Evolutionary conservation across 2,113 vertebrate genomes (phyloP).

Genomic region (Ochotona curzoniae): DNA sequence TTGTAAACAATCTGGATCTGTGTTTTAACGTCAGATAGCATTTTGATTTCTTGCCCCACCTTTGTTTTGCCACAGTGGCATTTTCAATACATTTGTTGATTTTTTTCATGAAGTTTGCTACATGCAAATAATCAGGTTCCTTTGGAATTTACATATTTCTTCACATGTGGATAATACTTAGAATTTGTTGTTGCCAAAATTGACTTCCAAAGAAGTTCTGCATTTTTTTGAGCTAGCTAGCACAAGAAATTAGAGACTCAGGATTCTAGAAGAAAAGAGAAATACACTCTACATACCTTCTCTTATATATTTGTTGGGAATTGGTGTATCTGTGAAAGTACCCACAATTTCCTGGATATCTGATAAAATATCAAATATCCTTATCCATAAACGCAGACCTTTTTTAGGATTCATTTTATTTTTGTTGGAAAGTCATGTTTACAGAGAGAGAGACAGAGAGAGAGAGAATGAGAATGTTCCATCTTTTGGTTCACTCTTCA

Average conservation of each 20-base stretch:
- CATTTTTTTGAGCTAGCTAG: not conserved
- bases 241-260: not conserved
- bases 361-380: not conserved
- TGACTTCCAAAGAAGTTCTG: not conserved
- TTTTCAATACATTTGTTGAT: not conserved
- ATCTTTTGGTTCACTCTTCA: no score
- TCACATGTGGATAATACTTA: conserved; percentile 29
- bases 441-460: no score
- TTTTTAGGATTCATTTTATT: not conserved
- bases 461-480: no score
- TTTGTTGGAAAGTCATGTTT: no score
- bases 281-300: not conserved
- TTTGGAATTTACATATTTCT: not conserved
- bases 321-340: not conserved
- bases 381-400: not conserved
- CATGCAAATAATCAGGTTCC: not conserved
- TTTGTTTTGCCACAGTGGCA: not conserved
- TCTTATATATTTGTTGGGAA: not conserved
- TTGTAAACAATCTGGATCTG: not conserved
- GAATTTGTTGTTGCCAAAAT: not conserved
- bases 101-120: not conserved
- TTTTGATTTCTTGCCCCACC: not conserved
- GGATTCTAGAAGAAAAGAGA: not conserved
- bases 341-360: not conserved
- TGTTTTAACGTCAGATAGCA: not conserved